Percentiles rank a stretch among this genome's conserved stretches.
These are phyloP conservation scores for Hipparchia sbordonii DNA, from an alignment of 2,888 invertebrate genomes.

Conservation along the genomic window DNA sequence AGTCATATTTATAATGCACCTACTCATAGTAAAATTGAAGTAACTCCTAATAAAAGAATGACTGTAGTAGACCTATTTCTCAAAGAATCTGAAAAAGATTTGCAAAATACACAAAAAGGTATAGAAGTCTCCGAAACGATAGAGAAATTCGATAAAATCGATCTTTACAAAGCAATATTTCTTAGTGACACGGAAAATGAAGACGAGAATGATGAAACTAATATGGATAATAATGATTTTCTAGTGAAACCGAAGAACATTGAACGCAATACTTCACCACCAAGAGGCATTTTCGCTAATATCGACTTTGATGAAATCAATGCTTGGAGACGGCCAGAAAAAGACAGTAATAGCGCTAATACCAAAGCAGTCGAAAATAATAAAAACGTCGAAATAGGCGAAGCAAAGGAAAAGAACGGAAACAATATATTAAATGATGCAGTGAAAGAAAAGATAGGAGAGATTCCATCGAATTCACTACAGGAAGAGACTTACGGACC, in stretches of 20 bases:
- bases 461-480: slow-evolving; percentile 24
- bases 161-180: slow-evolving; percentile 95
- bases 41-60: slow-evolving; percentile 63
- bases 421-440: background rate
- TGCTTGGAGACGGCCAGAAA: slow-evolving; percentile 65
- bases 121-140: slow-evolving; percentile 67
- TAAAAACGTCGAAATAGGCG: slow-evolving; percentile 7
- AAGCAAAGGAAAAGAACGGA: slow-evolving; percentile 8
- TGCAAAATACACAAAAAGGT: slow-evolving; percentile 53
- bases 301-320: slow-evolving; percentile 84
- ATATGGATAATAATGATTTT: slow-evolving; percentile 46
- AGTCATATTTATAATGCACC: background rate
- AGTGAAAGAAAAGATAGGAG: slow-evolving; percentile 1
- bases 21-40: background rate
- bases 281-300: slow-evolving; percentile 88
- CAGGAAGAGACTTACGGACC: slow-evolving; percentile 80
- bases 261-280: slow-evolving; percentile 86
- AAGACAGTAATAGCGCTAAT: slow-evolving; percentile 33
- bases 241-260: slow-evolving; percentile 77
- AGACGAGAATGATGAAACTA: slow-evolving; percentile 51
- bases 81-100: slow-evolving; percentile 70
- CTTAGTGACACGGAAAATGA: slow-evolving; percentile 90
- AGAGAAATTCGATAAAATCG: slow-evolving; percentile 81
- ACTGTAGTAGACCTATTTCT: slow-evolving; percentile 76
- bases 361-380: slow-evolving; percentile 33